A percentile compares a stretch with the other conserved stretches of the same genome.
Conservation (phyloP, 2,888 invertebrate species). For the Chymomyza procnemis region DNA sequence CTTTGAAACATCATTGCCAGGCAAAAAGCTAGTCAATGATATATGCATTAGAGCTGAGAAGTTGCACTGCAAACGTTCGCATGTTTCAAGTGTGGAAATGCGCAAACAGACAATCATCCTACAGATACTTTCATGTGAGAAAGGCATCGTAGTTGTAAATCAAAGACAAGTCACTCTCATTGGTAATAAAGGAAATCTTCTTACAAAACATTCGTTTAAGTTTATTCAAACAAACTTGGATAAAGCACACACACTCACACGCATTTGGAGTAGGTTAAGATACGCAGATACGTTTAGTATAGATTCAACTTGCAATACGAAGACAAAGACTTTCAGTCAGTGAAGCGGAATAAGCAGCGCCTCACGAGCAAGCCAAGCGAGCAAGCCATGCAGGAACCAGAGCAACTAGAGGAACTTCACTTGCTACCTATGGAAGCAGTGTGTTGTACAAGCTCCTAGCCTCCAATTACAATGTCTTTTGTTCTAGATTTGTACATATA, state of each 20-base stretch:
- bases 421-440: constrained; percentile 12
- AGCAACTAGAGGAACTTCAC: constrained; percentile 41
- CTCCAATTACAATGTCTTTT: constrained; percentile 69
- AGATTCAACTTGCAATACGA: constrained; percentile 22
- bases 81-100: constrained; percentile 12
- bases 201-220: constrained; percentile 74
- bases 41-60: constrained; percentile 23
- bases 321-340: constrained; percentile 71
- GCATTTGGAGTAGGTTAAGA: constrained; percentile 12
- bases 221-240: constrained; percentile 75
- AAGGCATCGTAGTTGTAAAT: constrained; percentile 44
- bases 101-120: background rate
- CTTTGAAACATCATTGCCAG: constrained; percentile 5
- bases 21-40: constrained; percentile 53
- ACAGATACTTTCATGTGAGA: background rate
- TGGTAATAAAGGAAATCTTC: constrained; percentile 71
- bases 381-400: background rate
- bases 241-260: constrained; percentile 42
- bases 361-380: constrained; percentile 48
- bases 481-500: constrained; percentile 54
- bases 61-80: constrained; percentile 39
- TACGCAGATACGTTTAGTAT: constrained; percentile 14
- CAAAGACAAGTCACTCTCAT: constrained; percentile 55
- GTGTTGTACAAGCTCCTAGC: constrained; percentile 21
- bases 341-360: constrained; percentile 72